Evolutionary conservation across 2,797 vertebrate genomes (phyloP).

Genomic region (Etheostoma nigrum): DNA sequence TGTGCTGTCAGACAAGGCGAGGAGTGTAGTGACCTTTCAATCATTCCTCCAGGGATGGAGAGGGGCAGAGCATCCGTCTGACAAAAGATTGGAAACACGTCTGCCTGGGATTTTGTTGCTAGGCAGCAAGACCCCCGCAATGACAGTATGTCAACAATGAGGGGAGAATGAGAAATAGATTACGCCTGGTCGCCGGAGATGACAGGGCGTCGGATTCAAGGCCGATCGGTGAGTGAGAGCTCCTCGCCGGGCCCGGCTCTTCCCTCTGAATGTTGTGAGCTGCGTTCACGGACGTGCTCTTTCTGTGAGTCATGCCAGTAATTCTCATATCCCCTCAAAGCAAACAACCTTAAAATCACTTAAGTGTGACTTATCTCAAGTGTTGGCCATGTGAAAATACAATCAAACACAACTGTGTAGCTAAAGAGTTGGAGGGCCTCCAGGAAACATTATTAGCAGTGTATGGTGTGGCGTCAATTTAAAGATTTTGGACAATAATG

Average conservation of each 20-base stretch:
- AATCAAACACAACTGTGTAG: conserved; percentile 7
- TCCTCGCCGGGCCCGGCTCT: not conserved
- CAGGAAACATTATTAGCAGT: conserved; percentile 8
- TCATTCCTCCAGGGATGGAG: conserved; percentile 65
- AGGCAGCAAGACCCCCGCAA: conserved; percentile 68
- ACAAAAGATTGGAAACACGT: conserved; percentile 66
- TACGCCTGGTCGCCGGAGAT: conserved; percentile 53
- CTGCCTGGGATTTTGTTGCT: conserved; percentile 69
- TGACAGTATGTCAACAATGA: conserved; percentile 79
- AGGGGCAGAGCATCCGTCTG: conserved; percentile 48
- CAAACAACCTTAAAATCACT: conserved; percentile 37
- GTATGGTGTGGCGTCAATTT: conserved; percentile 5
- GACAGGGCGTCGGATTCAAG: conserved; percentile 49
- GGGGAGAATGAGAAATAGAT: conserved; percentile 74
- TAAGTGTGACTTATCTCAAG: conserved; percentile 25
- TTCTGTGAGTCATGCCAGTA: conserved; percentile 4
- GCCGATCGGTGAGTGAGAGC: conserved; percentile 9
- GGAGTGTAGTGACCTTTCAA: conserved; percentile 80
- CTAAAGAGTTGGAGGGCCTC: not conserved
- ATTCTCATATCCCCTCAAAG: conserved; percentile 20
- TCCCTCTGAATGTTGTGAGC: not conserved
- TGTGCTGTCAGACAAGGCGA: conserved; percentile 64
- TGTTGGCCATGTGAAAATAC: not conserved
- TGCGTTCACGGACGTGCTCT: not conserved
- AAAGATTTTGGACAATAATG: not conserved